Evolutionary conservation across 64 coral and sea anemone species (phyloP), one percentile per base, ranked within the genome.

Genomic region (Stichodactyla mertensii): DNA sequence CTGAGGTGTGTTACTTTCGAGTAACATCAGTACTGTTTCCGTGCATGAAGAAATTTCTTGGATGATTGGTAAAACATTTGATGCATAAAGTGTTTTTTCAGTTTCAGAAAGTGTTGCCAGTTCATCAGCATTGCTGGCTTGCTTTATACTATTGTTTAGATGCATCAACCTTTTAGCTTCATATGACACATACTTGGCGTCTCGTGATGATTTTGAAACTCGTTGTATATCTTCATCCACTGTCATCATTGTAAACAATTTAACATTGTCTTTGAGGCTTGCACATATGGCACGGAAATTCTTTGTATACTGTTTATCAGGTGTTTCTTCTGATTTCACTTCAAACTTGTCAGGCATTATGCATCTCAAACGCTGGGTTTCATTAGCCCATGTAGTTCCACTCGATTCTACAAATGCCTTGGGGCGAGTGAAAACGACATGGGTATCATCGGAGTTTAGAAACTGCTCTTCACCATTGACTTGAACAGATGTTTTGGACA

Each of bases 381-480:
- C 79, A 89, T 64, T 89, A 16, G 87, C 57, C 87, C 87, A 82
- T 5, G 14, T 83, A 31, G 77, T 66, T 83, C 28, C 87, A 52
- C 27, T 51, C 4, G 26, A 66, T 3, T 5, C 4, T 51, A 89
- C 87, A 83, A 62, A 82, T 5, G 87, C 79, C 69, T 89, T 89
- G 4, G 87, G 87, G 0, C 87, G 22, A 19, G 69, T 52, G 69
- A 89, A 13, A n/a, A 89, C 87, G 69, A 89, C 4, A 51, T 89
- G 79, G 10, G 4, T 61, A 52, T 89, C 87, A 20, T 83, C 77
- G 6, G 5, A 28, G n/a, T 20, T 77, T 4, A 87, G 20, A 54
- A 87, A 64, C 10, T 71, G 22, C 9, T 71, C 24, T 3, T 19
- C 52, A 31, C 28, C 28, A 31, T 31, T 31, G 28, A 31, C 28